Evolutionary conservation across 2,797 vertebrate genomes (phyloP), one percentile per base, ranked within the genome.

Genomic region (Acanthis flammea): DNA sequence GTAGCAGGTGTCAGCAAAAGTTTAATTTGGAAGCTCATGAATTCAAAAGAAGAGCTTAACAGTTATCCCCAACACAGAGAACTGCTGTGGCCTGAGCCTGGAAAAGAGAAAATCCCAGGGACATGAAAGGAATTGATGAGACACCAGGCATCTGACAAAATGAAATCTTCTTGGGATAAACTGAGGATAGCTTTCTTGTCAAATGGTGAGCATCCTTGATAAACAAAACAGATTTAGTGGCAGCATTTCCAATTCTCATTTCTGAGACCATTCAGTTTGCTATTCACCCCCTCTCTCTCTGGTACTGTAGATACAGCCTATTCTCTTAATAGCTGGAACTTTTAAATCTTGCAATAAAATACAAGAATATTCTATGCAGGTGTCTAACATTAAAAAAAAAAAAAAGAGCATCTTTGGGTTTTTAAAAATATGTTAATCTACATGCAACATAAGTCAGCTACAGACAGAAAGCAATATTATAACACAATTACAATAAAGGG

Each of bases 21-120:
- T 95, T 96, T 88, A 95, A 97, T 97, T 95, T 96, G 95, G 93
- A 95, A 94, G 90, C 93, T 94, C 83, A 91, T 84, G 91, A 95
- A 95, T 96, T 96, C 91, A 63, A 93, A 94, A 91, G 83, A 84
- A 79, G 88, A 95, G 91, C 94, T 96, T 87, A 88, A 60, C 33
- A 2, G 74, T 87, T 94, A 93, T 94, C 95, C 94, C 81, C 35
- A 48, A 39, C 82, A 77, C 87, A 66, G 90, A 84, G 80, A 84
- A 63, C 94, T 86, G 88, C 91, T 82, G 82, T 81, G 95, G 94
- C 93, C 95, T 92, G 75, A 85, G 67, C 80, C 87, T 55, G 80
- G 78, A 91, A 73, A 78, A 91, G 78, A 92, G 94, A 90, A 94
- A 95, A 96, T 93, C 97, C 92, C 12, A 1, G 62, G 90, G 82